Evolutionary conservation across 2,113 vertebrate genomes (phyloP).

Genomic region (Onychorhynchus coronatus): DNA sequence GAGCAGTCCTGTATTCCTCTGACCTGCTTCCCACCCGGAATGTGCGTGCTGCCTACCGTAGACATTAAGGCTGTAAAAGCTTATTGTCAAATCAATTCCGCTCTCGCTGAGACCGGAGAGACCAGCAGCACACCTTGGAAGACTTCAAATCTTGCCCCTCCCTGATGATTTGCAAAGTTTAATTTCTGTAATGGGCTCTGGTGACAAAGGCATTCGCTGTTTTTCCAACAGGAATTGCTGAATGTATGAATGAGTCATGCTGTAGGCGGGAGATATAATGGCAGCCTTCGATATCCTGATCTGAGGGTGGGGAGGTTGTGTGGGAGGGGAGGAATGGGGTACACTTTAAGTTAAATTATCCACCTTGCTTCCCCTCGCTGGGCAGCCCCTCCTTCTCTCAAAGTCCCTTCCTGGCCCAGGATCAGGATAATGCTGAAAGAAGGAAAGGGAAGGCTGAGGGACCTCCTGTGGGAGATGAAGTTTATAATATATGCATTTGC

Average conservation of each 20-base stretch:
- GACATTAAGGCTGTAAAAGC: background rate
- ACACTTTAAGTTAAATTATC: background rate
- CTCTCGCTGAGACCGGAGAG: background rate
- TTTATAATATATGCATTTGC: constrained; percentile 73
- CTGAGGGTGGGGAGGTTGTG: constrained; percentile 33
- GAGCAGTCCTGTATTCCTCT: background rate
- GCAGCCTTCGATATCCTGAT: constrained; percentile 55
- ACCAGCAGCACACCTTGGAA: constrained; percentile 21
- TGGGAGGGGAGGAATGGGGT: background rate
- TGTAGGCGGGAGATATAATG: constrained; percentile 43
- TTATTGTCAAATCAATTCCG: constrained; percentile 44
- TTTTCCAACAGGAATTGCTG: constrained; percentile 62
- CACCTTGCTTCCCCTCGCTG: constrained; percentile 38
- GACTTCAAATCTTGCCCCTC: constrained; percentile 56
- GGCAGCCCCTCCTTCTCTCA: background rate
- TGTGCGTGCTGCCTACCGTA: background rate
- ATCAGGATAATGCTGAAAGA: background rate
- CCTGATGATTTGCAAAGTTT: constrained; percentile 70
- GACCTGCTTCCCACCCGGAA: background rate
- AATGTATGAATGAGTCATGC: constrained; percentile 58
- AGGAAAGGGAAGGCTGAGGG: constrained; percentile 29
- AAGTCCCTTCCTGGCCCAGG: background rate
- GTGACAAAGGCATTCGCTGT: constrained; percentile 40
- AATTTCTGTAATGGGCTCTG: constrained; percentile 64
- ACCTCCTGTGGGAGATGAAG: constrained; percentile 61